Evolutionary conservation across 2,113 vertebrate species (phyloP), one percentile per base, ranked within the genome.

Genomic region (Pachyramphus minor): DNA sequence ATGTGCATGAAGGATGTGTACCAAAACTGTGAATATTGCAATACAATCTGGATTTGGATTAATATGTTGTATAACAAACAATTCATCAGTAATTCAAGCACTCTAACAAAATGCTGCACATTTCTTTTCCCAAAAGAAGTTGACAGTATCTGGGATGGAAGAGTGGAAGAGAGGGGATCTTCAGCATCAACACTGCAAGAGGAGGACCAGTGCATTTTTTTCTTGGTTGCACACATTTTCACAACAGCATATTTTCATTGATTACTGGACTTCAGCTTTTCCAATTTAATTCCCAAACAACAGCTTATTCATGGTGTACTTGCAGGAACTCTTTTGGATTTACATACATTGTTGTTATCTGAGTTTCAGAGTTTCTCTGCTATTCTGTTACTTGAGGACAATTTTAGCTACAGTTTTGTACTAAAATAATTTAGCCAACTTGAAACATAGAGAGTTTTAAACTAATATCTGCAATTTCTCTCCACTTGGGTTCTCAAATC

Each of bases 1-100:
- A 14, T 33, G 5, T 39, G 71, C 50, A 37, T 13, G 33, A 82
- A 45, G 50, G 19, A 52, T 0, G 0, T 77, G 11, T 67, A 37
- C 53, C 23, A 63, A 63, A 92, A 78, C 16, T 66, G 15, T 56
- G 23, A 68, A 39, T 11, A 45, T 27, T 28, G 21, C 14, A 39
- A 44, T 25, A 19, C 30, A 35, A 19, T 62, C n/a, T 44, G 25
- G 19, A 50, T 45, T 91, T 76, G 44, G 25, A 79, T 89, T 58
- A 55, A 18, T 24, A 20, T 50, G 4, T 62, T 82, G 59, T 49
- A 45, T 39, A 22, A 78, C 12, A 45, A 91, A 37, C 1, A 67
- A 58, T n/a, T 55, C 2, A 23, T 62, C 37, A 31, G 24, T 37
- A 78, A 62, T 67, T 87, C 5, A 2, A 77, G 14, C 24, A 53